Conservation (phyloP, 2,888 invertebrate species). For the Mesoligia furuncula region DNA sequence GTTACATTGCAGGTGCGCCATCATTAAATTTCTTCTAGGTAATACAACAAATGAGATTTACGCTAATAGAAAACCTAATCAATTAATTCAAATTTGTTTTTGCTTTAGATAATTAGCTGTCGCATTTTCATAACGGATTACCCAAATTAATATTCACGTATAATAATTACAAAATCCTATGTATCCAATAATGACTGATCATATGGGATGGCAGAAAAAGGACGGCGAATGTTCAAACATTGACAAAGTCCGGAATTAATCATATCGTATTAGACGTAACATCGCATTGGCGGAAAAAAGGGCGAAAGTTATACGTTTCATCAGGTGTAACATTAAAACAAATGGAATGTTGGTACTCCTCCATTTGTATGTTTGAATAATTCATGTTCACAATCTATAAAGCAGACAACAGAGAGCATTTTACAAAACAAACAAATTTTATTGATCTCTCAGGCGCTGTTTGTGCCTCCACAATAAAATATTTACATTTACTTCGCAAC, state of each 20-base stretch:
- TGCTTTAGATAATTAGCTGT: constrained; percentile 28
- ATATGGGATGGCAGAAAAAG: constrained; percentile 32
- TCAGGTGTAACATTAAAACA: constrained; percentile 86
- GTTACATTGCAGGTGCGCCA: not conserved
- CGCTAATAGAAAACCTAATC: constrained; percentile 17
- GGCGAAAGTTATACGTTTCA: constrained; percentile 79
- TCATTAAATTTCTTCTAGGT: not conserved
- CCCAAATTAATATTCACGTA: constrained; percentile 33
- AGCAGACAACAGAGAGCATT: constrained; percentile 87
- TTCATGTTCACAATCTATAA: constrained; percentile 90
- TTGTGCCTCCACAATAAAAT: constrained; percentile 89
- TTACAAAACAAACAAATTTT: constrained; percentile 90
- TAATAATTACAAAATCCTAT: constrained; percentile 38
- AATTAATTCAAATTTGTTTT: constrained; percentile 7
- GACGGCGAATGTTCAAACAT: constrained; percentile 22
- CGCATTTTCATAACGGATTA: constrained; percentile 37
- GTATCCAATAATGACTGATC: constrained; percentile 42
- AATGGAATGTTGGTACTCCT: constrained; percentile 83
- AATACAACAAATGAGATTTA: not conserved
- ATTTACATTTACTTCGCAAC: constrained; percentile 89
- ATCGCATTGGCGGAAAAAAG: constrained; percentile 46
- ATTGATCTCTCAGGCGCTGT: constrained; percentile 90
- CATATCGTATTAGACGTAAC: constrained; percentile 47
- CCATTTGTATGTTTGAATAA: constrained; percentile 87
- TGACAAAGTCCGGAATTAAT: constrained; percentile 43